Base-by-base conservation (phyloP, 2,888 invertebrate species). In the Phyllotreta striolata region DNA sequence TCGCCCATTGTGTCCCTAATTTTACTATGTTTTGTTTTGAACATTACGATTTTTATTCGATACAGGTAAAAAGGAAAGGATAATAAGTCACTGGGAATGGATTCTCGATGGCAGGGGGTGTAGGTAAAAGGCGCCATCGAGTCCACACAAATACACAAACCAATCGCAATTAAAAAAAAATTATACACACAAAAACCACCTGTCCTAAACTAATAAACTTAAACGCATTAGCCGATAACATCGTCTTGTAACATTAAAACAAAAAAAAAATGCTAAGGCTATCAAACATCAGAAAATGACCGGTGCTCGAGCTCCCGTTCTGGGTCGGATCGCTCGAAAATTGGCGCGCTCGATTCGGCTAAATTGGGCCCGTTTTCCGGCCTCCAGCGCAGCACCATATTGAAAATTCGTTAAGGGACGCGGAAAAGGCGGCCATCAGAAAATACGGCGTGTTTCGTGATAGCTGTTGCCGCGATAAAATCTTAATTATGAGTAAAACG, bases 401-500 rank as follows among this genome's bases (percentile, higher is more conserved):
- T 80, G 80, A 78, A 77, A 78, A 80, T 79, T 76, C 80, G 80
- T 80, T 79, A n/a, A n/a, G 76, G 75, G 24, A 73, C 75, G 76
- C 73, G 12, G 49, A 35, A 35, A 24, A 49, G 12, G 5, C 49
- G 75, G 68, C 75, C 76, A 76, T 77, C 77, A 74, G 77, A 75
- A 63, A 66, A 74, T 76, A 76, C 75, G 76, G 73, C 67, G 69
- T 71, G 77, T 79, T 78, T 76, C 79, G 78, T 79, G 79, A 79
- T 79, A 79, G 75, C 70, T 67, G 64, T 63, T 54, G 55, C 68
- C 67, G 7, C 71, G 81, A 81, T 81, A 81, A 65, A 70, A 81
- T 81, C 81, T 81, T 80, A 81, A 81, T 81, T 81, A 81, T 80
- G 80, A 81, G 80, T 80, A 80, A 81, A 81, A 81, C 79, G 80